phyloP scores from a whole-genome alignment of 2,888 invertebrate genomes.

The Miltochrista miniata region DNA sequence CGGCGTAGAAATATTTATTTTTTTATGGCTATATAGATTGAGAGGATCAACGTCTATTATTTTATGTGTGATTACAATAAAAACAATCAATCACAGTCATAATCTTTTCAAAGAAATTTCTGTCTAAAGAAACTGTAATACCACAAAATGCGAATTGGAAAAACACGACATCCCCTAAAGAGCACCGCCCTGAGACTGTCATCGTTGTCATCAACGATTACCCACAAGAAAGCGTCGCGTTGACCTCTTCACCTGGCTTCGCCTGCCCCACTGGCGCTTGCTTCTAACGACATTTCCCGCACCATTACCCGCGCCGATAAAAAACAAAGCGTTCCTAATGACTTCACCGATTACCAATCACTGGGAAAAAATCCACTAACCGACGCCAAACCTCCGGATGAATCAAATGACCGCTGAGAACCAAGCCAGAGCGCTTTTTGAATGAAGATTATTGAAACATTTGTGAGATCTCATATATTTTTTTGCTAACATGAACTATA shows the following conservation, averaged over 20 bases:
- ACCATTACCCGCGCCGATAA: constrained; percentile 65
- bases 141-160: background rate
- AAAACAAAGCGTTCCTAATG: constrained; percentile 72
- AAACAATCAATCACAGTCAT: background rate
- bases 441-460: constrained; percentile 14
- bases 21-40: too few species aligned
- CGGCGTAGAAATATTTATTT: too few species aligned
- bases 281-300: constrained; percentile 68
- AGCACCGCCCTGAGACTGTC: background rate
- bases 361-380: constrained; percentile 53
- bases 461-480: constrained; percentile 4
- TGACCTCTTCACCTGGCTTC: constrained; percentile 47
- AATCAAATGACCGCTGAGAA: constrained; percentile 27
- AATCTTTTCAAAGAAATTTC: background rate
- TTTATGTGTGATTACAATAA: too few species aligned
- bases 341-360: constrained; percentile 74
- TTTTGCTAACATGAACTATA: background rate
- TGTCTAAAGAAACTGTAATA: background rate
- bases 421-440: constrained; percentile 8
- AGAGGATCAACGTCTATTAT: too few species aligned
- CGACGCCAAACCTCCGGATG: constrained; percentile 11
- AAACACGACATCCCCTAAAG: background rate
- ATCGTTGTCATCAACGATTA: background rate
- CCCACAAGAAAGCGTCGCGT: constrained; percentile 5
- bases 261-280: constrained; percentile 21